These are phyloP conservation scores for Nezara viridula DNA, from an alignment of 2,888 invertebrate species.

Conservation along the genomic window DNA sequence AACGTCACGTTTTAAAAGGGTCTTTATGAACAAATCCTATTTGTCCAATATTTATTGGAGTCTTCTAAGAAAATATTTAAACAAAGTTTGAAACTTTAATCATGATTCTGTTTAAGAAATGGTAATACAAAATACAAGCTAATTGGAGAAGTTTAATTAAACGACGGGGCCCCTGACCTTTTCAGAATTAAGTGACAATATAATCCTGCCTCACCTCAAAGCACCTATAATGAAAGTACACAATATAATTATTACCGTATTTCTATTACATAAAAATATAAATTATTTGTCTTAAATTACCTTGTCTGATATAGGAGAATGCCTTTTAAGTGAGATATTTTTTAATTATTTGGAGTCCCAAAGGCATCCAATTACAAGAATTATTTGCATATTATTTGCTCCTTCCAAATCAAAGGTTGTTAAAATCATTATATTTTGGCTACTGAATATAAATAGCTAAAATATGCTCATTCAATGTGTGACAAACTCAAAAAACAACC, in stretches of 20 bases:
- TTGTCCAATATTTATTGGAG: constrained; percentile 4
- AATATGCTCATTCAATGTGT: no score
- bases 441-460: no score
- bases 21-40: not conserved
- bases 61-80: constrained; percentile 35
- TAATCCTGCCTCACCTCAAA: constrained; percentile 46
- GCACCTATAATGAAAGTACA: constrained; percentile 25
- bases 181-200: constrained; percentile 50
- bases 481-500: no score
- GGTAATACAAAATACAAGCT: constrained; percentile 47
- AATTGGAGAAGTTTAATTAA: constrained; percentile 51
- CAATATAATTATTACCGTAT: not conserved
- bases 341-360: not conserved
- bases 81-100: constrained; percentile 42
- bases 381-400: not conserved
- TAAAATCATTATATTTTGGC: no score
- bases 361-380: not conserved
- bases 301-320: not conserved
- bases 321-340: not conserved
- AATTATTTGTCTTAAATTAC: no score
- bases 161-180: constrained; percentile 43
- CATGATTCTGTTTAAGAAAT: constrained; percentile 48
- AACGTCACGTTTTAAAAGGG: not conserved
- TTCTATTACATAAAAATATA: not conserved
- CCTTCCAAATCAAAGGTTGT: not conserved